phyloP scores from a whole-genome alignment of 2,113 vertebrate genomes.

The Pygoscelis adeliae region DNA sequence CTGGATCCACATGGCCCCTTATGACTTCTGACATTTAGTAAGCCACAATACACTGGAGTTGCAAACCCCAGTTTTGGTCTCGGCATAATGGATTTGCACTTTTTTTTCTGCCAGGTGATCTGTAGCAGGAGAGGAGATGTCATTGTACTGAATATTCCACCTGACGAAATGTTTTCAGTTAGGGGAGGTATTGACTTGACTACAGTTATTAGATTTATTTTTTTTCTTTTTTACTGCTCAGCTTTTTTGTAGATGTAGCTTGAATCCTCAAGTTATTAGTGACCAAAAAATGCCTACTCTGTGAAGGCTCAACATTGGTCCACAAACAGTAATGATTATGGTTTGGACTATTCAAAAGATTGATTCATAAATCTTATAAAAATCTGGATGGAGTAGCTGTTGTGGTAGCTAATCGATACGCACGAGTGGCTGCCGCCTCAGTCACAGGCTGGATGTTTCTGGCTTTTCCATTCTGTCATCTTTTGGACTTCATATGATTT shows the following conservation, averaged over 20 bases:
- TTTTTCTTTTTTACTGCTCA: background rate
- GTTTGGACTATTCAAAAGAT: background rate
- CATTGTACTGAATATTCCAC: background rate
- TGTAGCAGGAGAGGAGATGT: background rate
- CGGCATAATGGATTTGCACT: rapidly evolving
- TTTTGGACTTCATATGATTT: background rate
- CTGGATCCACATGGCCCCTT: background rate
- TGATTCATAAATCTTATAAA: background rate
- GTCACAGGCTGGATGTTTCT: background rate
- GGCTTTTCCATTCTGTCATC: background rate
- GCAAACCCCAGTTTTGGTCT: background rate
- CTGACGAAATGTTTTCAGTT: background rate
- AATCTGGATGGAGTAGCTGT: background rate
- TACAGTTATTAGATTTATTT: background rate
- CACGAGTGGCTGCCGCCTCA: background rate
- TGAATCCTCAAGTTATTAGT: background rate
- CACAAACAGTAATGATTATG: background rate
- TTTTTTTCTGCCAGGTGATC: background rate
- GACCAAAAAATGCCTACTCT: background rate
- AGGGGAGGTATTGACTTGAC: background rate
- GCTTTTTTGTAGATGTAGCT: background rate
- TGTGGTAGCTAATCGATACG: background rate
- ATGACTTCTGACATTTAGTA: background rate
- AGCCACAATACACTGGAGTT: rapidly evolving
- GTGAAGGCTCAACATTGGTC: background rate